phyloP scores from a whole-genome alignment of 2,113 vertebrate species.

The Scopus umbretta region DNA sequence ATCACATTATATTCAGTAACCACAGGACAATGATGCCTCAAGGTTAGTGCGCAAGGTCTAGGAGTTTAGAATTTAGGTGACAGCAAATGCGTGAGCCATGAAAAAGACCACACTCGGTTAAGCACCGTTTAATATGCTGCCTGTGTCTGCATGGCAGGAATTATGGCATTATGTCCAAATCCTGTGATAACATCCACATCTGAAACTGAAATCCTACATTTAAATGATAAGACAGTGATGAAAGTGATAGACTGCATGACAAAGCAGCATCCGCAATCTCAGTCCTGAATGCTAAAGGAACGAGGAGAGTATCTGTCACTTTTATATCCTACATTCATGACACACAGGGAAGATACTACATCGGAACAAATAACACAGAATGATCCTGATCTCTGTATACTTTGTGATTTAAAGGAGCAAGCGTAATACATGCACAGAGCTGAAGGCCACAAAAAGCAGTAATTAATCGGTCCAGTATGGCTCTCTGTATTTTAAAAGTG shows the following conservation, averaged over 20 bases:
- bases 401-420: neutral
- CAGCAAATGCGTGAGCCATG: neutral
- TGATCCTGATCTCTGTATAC: neutral
- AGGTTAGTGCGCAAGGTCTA: neutral
- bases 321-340: neutral
- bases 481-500: neutral
- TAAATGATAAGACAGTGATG: neutral
- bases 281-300: slow-evolving; percentile 2
- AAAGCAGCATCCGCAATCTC: neutral
- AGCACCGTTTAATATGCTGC: neutral
- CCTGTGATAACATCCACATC: neutral
- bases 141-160: neutral
- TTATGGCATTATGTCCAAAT: slow-evolving; percentile 3
- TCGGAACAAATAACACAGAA: neutral
- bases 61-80: neutral
- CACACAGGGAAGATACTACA: neutral
- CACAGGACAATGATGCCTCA: neutral
- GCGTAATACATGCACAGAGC: neutral
- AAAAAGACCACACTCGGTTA: neutral
- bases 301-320: neutral
- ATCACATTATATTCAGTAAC: neutral
- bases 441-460: neutral
- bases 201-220: neutral
- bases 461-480: neutral
- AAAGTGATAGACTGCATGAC: neutral